Evolutionary conservation across 2,888 invertebrate species (phyloP).

Genomic region (Panopea generosa): DNA sequence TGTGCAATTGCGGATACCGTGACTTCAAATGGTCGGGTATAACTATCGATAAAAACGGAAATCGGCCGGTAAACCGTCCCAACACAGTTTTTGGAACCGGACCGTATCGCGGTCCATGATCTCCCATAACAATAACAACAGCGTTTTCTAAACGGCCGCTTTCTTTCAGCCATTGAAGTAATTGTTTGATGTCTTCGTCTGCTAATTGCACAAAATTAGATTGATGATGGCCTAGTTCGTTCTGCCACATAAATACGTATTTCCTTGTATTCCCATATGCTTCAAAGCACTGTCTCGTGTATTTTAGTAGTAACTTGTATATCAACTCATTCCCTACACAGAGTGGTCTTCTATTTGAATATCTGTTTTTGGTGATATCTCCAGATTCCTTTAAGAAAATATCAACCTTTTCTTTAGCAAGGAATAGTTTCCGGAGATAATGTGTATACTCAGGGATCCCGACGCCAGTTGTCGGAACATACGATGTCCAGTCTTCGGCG

Average conservation of each 20-base stretch:
- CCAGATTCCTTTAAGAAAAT: no score
- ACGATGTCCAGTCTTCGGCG: slow-evolving; percentile 93
- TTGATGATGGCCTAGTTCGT: slow-evolving; percentile 94
- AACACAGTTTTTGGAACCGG: slow-evolving; percentile 93
- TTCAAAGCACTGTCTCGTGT: slow-evolving; percentile 87
- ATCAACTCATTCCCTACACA: slow-evolving; percentile 91
- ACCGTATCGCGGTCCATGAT: slow-evolving; percentile 94
- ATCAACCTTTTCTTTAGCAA: no score
- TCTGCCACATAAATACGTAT: slow-evolving; percentile 95
- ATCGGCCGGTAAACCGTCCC: slow-evolving; percentile 95
- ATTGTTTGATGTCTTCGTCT: slow-evolving; percentile 89
- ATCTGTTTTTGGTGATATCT: no score
- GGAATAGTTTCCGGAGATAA: no score
- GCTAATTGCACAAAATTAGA: slow-evolving; percentile 92
- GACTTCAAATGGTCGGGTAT: slow-evolving; percentile 91
- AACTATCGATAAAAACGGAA: slow-evolving; percentile 93
- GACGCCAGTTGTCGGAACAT: slow-evolving; percentile 92
- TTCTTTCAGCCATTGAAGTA: slow-evolving; percentile 87
- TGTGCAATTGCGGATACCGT: slow-evolving; percentile 88
- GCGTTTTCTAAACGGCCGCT: slow-evolving; percentile 91
- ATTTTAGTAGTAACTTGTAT: slow-evolving; percentile 86
- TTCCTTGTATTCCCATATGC: slow-evolving; percentile 90
- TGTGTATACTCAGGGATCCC: no score
- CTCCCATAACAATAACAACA: slow-evolving; percentile 94
- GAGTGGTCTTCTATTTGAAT: background rate